Conservation (phyloP, 2,888 invertebrate genomes). For the Tinea trinotella region DNA sequence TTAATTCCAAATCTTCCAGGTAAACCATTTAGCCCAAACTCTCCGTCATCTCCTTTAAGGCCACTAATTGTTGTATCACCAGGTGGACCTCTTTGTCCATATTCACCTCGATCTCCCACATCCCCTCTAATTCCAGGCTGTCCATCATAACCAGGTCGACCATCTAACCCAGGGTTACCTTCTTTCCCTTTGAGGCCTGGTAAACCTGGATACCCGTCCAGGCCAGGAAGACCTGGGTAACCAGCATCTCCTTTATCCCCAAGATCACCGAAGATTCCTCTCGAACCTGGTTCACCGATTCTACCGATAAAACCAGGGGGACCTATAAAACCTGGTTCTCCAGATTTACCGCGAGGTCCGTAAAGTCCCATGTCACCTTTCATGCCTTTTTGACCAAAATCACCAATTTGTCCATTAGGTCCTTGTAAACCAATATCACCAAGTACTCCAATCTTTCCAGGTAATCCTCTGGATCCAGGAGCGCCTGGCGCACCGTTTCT, state of each 20-base stretch:
- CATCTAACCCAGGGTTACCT: constrained; percentile 80
- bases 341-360: constrained; percentile 48
- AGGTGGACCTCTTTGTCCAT: constrained; percentile 52
- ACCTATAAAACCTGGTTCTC: constrained; percentile 51
- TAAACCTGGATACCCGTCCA: constrained; percentile 39
- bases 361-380: constrained; percentile 69
- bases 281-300: constrained; percentile 42
- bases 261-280: neutral
- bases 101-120: constrained; percentile 72
- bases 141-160: constrained; percentile 73
- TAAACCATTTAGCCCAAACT: constrained; percentile 36
- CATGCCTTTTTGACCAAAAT: constrained; percentile 60
- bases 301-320: constrained; percentile 55
- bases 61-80: constrained; percentile 46
- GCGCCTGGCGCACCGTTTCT: constrained; percentile 78
- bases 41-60: constrained; percentile 62
- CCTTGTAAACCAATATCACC: constrained; percentile 68
- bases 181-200: constrained; percentile 65
- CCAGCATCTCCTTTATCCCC: constrained; percentile 18
- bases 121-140: constrained; percentile 73
- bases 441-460: constrained; percentile 79
- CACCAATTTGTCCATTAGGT: constrained; percentile 43
- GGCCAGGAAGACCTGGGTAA: constrained; percentile 34
- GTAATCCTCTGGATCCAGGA: constrained; percentile 79
- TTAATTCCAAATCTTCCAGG: constrained; percentile 37